These are phyloP conservation scores for Drosophila setosimentum DNA, from an alignment of 2,888 invertebrate species.

Conservation along the genomic window DNA sequence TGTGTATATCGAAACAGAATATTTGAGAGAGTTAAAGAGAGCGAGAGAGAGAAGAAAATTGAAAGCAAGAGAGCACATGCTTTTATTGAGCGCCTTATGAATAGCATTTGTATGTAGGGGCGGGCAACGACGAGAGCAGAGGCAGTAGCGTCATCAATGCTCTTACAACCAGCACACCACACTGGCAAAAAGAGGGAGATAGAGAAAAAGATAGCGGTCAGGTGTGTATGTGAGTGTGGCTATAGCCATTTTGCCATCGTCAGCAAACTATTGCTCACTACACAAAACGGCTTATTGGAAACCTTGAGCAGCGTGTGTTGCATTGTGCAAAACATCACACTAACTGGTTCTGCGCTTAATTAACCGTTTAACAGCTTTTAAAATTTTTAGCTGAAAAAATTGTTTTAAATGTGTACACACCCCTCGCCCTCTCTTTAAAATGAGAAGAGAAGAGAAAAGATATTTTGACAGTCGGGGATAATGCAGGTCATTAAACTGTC, in stretches of 20 bases:
- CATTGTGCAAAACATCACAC: slow-evolving; percentile 8
- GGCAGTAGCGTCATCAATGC: slow-evolving; percentile 16
- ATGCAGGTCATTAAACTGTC: slow-evolving; percentile 33
- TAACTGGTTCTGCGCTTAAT: slow-evolving; percentile 1
- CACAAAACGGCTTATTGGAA: slow-evolving; percentile 16
- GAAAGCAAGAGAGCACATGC: slow-evolving; percentile 36
- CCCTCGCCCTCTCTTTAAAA: not conserved
- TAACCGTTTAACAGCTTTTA: not conserved
- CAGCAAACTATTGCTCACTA: slow-evolving; percentile 57
- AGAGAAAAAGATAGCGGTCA: slow-evolving; percentile 24
- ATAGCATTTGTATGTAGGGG: slow-evolving; percentile 33
- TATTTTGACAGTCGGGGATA: not conserved
- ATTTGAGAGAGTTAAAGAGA: slow-evolving; percentile 10
- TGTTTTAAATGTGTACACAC: not conserved
- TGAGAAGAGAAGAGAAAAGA: not conserved
- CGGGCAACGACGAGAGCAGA: slow-evolving; percentile 23
- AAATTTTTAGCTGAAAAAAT: not conserved
- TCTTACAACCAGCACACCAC: slow-evolving; percentile 15
- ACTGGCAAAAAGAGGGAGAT: not conserved
- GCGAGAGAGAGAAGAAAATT: slow-evolving; percentile 1
- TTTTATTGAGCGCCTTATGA: slow-evolving; percentile 34
- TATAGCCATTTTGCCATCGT: slow-evolving; percentile 63
- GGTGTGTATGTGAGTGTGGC: slow-evolving; percentile 37
- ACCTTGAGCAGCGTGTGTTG: not conserved
- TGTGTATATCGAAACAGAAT: slow-evolving; percentile 22